Evolutionary conservation across 2,797 vertebrate genomes (phyloP).

Genomic region (Knipowitschia caucasica): DNA sequence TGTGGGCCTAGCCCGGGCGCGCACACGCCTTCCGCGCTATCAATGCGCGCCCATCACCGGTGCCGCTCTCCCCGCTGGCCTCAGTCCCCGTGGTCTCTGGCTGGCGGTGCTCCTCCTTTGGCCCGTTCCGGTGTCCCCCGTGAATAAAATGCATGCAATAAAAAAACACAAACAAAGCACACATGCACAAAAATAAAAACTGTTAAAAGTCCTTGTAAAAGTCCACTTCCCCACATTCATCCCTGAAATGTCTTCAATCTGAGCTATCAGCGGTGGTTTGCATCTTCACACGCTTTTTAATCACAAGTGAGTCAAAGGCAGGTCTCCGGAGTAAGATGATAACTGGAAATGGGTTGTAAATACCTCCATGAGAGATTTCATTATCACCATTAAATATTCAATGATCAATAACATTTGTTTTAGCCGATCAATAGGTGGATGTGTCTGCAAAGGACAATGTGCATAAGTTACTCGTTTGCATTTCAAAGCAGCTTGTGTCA

Average conservation of each 20-base stretch:
- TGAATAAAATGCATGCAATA: too few relatives aligned
- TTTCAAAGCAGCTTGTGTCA: slow-evolving; percentile 80
- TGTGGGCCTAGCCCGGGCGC: too few relatives aligned
- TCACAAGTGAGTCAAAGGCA: slow-evolving; percentile 51
- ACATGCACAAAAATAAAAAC: too few relatives aligned
- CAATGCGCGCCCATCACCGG: too few relatives aligned
- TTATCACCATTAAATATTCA: slow-evolving; percentile 84
- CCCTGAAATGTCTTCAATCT: not conserved
- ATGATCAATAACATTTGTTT: slow-evolving; percentile 83
- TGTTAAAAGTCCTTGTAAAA: too few relatives aligned
- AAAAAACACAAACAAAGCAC: too few relatives aligned
- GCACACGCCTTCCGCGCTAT: too few relatives aligned
- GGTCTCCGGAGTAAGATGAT: slow-evolving; percentile 62
- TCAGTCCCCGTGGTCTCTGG: too few relatives aligned
- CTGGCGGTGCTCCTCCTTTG: too few relatives aligned
- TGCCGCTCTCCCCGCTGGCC: too few relatives aligned
- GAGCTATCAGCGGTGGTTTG: not conserved
- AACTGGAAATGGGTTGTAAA: slow-evolving; percentile 74
- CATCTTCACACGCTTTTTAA: slow-evolving; percentile 32
- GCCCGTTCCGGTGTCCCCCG: too few relatives aligned
- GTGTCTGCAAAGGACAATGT: slow-evolving; percentile 77
- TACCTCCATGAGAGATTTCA: slow-evolving; percentile 76
- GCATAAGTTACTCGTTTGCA: slow-evolving; percentile 82
- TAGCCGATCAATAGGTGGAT: slow-evolving; percentile 78
- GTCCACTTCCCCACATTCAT: too few relatives aligned